Conservation (phyloP, 37 sponge, comb jelly and placozoan genomes). For the Mnemiopsis leidyi region DNA sequence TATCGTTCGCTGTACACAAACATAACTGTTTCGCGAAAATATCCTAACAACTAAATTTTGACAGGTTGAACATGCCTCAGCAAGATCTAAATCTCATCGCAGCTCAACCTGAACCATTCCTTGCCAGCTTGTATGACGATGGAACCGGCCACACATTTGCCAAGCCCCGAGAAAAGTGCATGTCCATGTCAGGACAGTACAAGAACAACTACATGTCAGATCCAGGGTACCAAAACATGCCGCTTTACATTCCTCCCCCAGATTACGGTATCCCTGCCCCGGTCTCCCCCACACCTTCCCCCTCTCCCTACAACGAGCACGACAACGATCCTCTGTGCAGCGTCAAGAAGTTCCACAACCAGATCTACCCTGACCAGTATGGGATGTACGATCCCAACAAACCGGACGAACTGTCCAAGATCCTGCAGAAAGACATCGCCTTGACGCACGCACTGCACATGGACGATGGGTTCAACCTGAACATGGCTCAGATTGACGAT, state of each 20-base stretch:
- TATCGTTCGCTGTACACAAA: too few relatives aligned
- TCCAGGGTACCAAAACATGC: background rate
- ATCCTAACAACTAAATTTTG: background rate
- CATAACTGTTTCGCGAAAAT: too few relatives aligned
- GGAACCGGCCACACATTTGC: background rate
- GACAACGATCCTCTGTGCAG: background rate
- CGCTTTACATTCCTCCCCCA: background rate
- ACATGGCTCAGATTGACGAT: conserved; percentile 7
- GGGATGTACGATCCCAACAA: background rate
- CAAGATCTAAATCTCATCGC: background rate
- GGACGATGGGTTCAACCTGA: background rate
- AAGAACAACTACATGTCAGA: background rate
- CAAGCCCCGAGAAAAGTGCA: background rate
- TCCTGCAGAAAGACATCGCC: background rate
- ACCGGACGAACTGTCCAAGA: background rate
- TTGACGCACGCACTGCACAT: background rate
- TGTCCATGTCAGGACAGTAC: background rate
- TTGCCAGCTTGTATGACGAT: background rate
- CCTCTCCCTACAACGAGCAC: conserved; percentile 11
- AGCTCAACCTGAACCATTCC: background rate
- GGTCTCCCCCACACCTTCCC: background rate
- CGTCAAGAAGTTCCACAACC: conserved; percentile 1
- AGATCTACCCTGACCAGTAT: background rate
- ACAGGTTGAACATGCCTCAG: background rate
- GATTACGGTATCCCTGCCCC: background rate